Evolutionary conservation across 2,113 vertebrate species (phyloP).

Genomic region (Cynocephalus volans): DNA sequence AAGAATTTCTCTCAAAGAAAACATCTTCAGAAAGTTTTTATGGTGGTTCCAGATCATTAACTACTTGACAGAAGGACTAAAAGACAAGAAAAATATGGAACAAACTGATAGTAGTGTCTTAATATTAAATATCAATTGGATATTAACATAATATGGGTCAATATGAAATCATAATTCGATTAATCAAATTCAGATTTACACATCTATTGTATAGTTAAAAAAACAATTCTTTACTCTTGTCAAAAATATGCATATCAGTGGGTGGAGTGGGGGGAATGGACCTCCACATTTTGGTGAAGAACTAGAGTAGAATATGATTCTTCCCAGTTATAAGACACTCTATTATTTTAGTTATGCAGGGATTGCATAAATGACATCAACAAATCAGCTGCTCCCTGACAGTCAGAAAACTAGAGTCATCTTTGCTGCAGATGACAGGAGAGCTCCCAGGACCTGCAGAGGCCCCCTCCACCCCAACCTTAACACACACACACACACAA

Average conservation of each 20-base stretch:
- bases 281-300: background rate
- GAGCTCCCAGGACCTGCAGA: background rate
- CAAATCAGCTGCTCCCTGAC: background rate
- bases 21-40: background rate
- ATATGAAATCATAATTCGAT: conserved; percentile 7
- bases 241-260: background rate
- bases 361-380: background rate
- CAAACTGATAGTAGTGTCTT: background rate
- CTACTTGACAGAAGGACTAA: background rate
- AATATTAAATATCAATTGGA: background rate
- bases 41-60: background rate
- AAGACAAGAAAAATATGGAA: background rate
- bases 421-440: background rate
- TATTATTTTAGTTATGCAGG: background rate
- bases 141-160: background rate
- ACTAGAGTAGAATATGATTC: background rate
- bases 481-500: background rate
- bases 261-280: background rate
- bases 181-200: conserved; percentile 13
- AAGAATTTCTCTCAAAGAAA: conserved; percentile 46
- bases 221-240: background rate
- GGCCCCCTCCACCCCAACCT: background rate
- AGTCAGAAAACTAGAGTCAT: background rate
- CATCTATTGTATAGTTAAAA: background rate
- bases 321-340: background rate